Conservation (phyloP, 2,113 vertebrate species). For the Panthera tigris region DNA sequence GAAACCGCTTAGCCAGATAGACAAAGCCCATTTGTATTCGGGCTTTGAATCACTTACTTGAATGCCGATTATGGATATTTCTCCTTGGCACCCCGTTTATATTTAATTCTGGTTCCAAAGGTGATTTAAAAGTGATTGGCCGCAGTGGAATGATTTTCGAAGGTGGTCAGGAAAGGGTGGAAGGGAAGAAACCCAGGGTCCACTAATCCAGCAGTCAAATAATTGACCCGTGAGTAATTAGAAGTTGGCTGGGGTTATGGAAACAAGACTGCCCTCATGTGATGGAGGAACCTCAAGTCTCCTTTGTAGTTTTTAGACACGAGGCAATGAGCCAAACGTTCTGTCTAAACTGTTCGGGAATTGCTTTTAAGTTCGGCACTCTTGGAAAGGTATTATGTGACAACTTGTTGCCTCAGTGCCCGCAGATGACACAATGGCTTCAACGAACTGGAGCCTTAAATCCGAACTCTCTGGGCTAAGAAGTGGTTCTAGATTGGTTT, state of each 20-base stretch:
- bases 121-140: constrained; percentile 33
- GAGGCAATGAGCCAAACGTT: constrained; percentile 50
- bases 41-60: constrained; percentile 32
- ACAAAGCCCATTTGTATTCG: background rate
- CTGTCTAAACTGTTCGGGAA: constrained; percentile 63
- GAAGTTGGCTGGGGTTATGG: constrained; percentile 58
- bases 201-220: constrained; percentile 43
- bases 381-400: constrained; percentile 38
- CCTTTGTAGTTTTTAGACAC: constrained; percentile 51
- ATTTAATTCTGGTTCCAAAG: constrained; percentile 41
- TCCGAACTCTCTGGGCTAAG: background rate
- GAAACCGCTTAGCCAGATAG: background rate
- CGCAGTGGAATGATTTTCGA: constrained; percentile 32
- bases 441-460: background rate
- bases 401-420: constrained; percentile 22
- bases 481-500: background rate
- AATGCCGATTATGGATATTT: constrained; percentile 21
- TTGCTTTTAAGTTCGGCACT: constrained; percentile 39
- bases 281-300: constrained; percentile 36
- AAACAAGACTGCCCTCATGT: constrained; percentile 45
- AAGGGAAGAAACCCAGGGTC: constrained; percentile 28
- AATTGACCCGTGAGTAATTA: constrained; percentile 57
- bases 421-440: background rate
- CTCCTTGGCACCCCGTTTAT: background rate
- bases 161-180: constrained; percentile 52